Evolutionary conservation across 2,888 invertebrate species (phyloP), one percentile per base, ranked within the genome.

Genomic region (Tryphoninae sp.): DNA sequence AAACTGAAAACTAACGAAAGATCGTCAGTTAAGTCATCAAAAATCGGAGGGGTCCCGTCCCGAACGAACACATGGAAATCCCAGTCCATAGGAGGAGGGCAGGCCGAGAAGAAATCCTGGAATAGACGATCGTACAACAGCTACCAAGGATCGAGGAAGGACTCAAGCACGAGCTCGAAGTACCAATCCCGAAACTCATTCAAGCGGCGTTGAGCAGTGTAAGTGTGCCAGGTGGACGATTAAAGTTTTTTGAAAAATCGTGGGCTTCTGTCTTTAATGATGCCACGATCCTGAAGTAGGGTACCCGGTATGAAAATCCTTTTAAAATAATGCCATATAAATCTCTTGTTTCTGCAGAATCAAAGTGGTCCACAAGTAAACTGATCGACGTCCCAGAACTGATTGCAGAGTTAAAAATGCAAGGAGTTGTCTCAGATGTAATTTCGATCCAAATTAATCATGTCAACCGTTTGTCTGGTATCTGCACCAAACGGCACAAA

Each of bases 401-500:
- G 33, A 61, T 72, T 23, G 19, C 58, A 42, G 58, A 23, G 42
- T n/a, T 71, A 42, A 71, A 71, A 71, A 71, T 55, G 69, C 58
- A 72, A 19, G 49, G 45, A 67, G 51, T 67, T 22, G 7, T 69
- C 42, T 69, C 55, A 7, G 55, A 55, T 55, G 69, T 19, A 40
- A 58, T 58, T 22, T 16, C 33, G 61, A 72, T 1, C 19, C 49
- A 55, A 82, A 58, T n/a, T 85, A 87, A 71, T 83, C 42, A 65
- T 86, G 33, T 87, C 84, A 13, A 77, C 16, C 3, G 81, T 83
- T 19, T 86, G 84, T 49, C 40, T 86, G 23, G 67, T 74, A 13
- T 84, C 86, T n/a, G 85, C 86, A 80, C 72, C 86, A 16, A 72
- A 81, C n/a, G 72, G 64, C 23, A 64, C 77, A 9, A 79, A 84